Percentiles rank a stretch among this genome's conserved stretches.
phyloP scores from a whole-genome alignment of 2,888 invertebrate genomes.

The Pollenia griseotomentosa region DNA sequence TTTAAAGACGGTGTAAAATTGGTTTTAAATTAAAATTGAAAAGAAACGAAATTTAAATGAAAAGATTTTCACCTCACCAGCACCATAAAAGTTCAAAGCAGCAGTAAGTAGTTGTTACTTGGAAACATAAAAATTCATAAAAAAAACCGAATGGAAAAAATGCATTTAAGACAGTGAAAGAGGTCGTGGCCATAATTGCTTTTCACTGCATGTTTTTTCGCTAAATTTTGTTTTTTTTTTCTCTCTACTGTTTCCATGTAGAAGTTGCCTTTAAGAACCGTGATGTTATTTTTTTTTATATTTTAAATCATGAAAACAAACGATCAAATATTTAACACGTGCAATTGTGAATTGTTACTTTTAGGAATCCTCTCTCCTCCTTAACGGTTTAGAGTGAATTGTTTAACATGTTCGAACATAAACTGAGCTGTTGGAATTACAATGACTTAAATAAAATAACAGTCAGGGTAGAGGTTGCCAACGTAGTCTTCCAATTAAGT shows the following conservation, averaged over 20 bases:
- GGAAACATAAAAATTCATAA: slow-evolving; percentile 45
- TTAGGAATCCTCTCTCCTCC: neutral
- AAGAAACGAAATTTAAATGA: slow-evolving; percentile 29
- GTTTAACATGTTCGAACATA: neutral
- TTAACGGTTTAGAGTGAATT: neutral
- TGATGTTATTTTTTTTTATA: slow-evolving; percentile 38
- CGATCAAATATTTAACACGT: slow-evolving; percentile 65
- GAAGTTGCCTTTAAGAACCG: slow-evolving; percentile 35
- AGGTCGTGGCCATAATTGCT: slow-evolving; percentile 66
- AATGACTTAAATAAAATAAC: slow-evolving; percentile 5
- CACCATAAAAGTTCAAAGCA: slow-evolving; percentile 58
- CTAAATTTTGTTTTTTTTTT: neutral
- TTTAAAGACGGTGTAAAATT: slow-evolving; percentile 31
- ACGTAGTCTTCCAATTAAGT: neutral
- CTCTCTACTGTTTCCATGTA: neutral
- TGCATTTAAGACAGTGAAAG: slow-evolving; percentile 50
- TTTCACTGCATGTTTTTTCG: slow-evolving; percentile 45
- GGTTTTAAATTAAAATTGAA: slow-evolving; percentile 60
- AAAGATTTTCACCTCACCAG: neutral
- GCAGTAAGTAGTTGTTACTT: slow-evolving; percentile 27
- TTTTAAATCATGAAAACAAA: slow-evolving; percentile 41
- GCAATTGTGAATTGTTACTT: slow-evolving; percentile 31
- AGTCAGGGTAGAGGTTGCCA: slow-evolving; percentile 30
- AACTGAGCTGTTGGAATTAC: slow-evolving; percentile 13
- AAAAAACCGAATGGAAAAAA: slow-evolving; percentile 7